phyloP scores from a whole-genome alignment of 2,797 vertebrate species.

The Hoplostethus atlanticus region DNA sequence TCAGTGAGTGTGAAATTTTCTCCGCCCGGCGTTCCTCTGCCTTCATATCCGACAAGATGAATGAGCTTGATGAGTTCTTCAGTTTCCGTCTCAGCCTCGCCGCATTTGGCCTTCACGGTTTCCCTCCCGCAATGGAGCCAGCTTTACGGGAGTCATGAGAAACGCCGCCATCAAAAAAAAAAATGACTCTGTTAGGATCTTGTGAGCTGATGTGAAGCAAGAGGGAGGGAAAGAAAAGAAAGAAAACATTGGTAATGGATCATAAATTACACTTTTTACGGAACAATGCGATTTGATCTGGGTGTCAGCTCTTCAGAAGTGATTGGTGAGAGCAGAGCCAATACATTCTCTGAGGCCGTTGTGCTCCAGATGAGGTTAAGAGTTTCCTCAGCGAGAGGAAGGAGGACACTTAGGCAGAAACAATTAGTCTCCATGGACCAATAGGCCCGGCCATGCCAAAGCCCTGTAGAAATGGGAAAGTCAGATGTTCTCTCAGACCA shows the following conservation, averaged over 20 bases:
- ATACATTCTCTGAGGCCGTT: constrained; percentile 61
- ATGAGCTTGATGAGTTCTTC: constrained; percentile 83
- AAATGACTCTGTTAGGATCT: constrained; percentile 77
- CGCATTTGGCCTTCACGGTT: constrained; percentile 75
- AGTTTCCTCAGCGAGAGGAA: constrained; percentile 38
- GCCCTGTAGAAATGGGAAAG: constrained; percentile 52
- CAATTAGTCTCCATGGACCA: constrained; percentile 66
- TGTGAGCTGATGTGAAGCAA: constrained; percentile 64
- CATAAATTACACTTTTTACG: constrained; percentile 79
- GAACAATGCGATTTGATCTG: constrained; percentile 79
- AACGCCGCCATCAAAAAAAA: constrained; percentile 68
- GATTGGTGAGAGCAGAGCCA: constrained; percentile 57
- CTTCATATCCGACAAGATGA: constrained; percentile 79
- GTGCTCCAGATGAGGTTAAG: constrained; percentile 68
- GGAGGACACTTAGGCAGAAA: constrained; percentile 56
- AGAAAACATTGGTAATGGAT: constrained; percentile 79
- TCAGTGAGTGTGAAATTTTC: constrained; percentile 72
- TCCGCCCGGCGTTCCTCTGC: constrained; percentile 62
- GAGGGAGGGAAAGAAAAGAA: constrained; percentile 41
- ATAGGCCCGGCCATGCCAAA: constrained; percentile 34
- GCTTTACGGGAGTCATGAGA: constrained; percentile 74
- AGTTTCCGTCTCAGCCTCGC: constrained; percentile 73
- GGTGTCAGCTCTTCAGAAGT: constrained; percentile 76
- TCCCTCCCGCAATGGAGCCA: constrained; percentile 45
- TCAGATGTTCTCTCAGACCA: constrained; percentile 67